These are phyloP conservation scores for Arizona elegans DNA, from an alignment of 2,113 vertebrate species.

Conservation along the genomic window DNA sequence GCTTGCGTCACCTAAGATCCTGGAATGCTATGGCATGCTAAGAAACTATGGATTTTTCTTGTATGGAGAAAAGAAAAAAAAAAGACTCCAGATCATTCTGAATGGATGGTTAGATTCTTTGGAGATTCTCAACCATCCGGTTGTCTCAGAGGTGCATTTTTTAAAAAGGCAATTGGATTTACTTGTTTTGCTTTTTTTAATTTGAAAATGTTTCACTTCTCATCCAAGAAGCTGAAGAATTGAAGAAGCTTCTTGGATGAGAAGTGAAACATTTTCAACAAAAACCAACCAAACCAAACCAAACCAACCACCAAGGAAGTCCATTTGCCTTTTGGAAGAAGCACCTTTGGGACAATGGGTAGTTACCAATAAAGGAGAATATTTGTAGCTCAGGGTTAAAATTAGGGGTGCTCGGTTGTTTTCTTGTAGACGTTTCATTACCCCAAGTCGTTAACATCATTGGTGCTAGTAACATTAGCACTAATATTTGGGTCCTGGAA, in stretches of 20 bases:
- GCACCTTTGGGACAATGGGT: not conserved
- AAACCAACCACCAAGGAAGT: not conserved
- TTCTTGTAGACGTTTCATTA: not conserved
- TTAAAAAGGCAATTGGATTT: not conserved
- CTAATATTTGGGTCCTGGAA: not conserved
- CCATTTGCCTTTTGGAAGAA: not conserved
- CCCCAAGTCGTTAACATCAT: no score
- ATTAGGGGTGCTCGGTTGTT: not conserved
- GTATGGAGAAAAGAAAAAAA: not conserved
- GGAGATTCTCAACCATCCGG: not conserved
- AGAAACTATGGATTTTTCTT: not conserved
- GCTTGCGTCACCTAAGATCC: not conserved
- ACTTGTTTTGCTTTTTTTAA: not conserved
- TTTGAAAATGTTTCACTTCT: not conserved
- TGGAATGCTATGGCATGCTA: not conserved
- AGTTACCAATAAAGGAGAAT: not conserved
- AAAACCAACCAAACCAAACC: not conserved
- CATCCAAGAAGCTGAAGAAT: no score
- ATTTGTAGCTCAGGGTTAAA: not conserved
- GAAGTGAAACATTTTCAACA: not conserved
- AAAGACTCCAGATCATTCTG: not conserved
- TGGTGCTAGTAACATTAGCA: no score
- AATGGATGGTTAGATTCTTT: not conserved
- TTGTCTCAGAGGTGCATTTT: not conserved
- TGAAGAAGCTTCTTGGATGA: not conserved